Percentiles rank a stretch among this genome's conserved stretches.
phyloP scores from a whole-genome alignment of 2,113 vertebrate species.

The Pangasianodon hypophthalmus region DNA sequence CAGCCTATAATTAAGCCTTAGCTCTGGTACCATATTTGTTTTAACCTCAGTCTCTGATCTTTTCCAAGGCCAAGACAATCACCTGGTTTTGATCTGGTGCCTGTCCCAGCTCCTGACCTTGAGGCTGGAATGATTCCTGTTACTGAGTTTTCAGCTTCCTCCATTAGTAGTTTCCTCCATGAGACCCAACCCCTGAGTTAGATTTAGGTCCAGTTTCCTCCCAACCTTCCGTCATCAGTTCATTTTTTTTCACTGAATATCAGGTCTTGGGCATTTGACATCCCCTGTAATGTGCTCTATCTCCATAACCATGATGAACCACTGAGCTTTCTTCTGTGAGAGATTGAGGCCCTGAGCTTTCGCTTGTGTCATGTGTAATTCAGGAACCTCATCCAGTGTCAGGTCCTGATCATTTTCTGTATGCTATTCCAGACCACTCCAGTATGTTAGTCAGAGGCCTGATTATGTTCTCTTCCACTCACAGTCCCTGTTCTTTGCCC shows the following conservation, averaged over 20 bases:
- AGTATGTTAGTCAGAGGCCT: background rate
- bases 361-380: background rate
- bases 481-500: background rate
- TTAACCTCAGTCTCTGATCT: background rate
- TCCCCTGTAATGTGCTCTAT: background rate
- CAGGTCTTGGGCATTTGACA: background rate
- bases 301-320: background rate
- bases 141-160: background rate
- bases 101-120: slow-evolving; percentile 22
- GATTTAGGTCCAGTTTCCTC: background rate
- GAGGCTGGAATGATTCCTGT: slow-evolving; percentile 18
- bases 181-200: background rate
- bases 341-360: background rate
- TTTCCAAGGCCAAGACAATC: slow-evolving; percentile 1
- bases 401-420: slow-evolving; percentile 17
- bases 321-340: background rate
- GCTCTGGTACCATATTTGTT: slow-evolving; percentile 16
- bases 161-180: slow-evolving; percentile 10
- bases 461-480: background rate
- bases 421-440: background rate
- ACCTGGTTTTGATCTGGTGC: slow-evolving; percentile 25
- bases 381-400: background rate
- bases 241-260: background rate
- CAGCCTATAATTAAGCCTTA: background rate
- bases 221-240: background rate